Base-by-base conservation (phyloP, 2,888 invertebrate species). In the Ganaspis brasiliensis region DNA sequence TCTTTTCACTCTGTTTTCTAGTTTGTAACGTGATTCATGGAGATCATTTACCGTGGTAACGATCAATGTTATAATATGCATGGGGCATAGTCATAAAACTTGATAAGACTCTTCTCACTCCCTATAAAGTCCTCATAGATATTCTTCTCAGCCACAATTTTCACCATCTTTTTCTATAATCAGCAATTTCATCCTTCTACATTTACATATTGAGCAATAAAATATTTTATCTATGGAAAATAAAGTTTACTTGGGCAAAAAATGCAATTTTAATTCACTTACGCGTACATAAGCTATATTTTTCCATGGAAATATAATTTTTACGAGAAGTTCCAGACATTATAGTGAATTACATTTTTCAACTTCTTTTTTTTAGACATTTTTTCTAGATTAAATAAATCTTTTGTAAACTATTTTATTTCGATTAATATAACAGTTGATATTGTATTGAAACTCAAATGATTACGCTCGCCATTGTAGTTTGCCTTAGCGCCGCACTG, bases 1-100 rank as follows among this genome's bases (percentile, higher is more conserved):
- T 61, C 31, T 61, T 35, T 35, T 4, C 9, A 31, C 35, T 3
- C n/a, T 26, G 37, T 37, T 19, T 61, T 37, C 19, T 19, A 10
- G 12, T 37, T 37, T 61, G 4, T 37, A 61, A 35, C 5, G 10
- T 35, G 61, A 37, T 37, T 61, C 19, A 61, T 9, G 21, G 14
- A 12, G 61, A 16, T 6, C 5, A 10, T 12, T 61, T 61, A 16
- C 19, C 19, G 10, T 37, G 0, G 61, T 61, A 37, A 37, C 19
- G 61, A 61, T 61, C 61, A 61, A 61, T 61, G 35, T 61, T 12
- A 61, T 61, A 61, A 61, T 26, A 57, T 37, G 61, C 35, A 37
- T 59, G 31, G 35, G 35, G 61, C 4, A 35, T 16, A 61, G 37
- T 37, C 61, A 61, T 61, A 61, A 61, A 61, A 37, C 37, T 61